Conservation (phyloP, 1,140 invertebrate species). For the Zeugodacus cucurbitae region DNA sequence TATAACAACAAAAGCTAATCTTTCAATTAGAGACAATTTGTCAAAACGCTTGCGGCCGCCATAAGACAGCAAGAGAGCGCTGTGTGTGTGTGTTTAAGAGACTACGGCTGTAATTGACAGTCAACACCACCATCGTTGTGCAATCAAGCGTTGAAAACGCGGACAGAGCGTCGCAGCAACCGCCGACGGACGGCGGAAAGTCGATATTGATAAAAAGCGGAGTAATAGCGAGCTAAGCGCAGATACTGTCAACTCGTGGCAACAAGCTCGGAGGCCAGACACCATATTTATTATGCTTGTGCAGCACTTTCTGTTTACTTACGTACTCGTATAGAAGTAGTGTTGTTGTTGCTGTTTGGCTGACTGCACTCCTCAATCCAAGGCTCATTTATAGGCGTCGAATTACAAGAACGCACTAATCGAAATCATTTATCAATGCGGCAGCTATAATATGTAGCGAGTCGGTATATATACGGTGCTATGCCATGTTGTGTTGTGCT, state of each 20-base stretch:
- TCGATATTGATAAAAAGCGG: constrained; percentile 31
- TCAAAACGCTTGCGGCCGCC: constrained; percentile 60
- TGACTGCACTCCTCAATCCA: constrained; percentile 58
- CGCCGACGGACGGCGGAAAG: neutral
- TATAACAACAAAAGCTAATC: constrained; percentile 60
- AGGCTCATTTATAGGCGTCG: constrained; percentile 66
- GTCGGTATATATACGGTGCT: neutral
- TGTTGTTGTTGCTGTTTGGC: neutral
- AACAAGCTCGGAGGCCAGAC: too few species aligned
- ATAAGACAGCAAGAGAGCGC: neutral
- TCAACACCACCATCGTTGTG: neutral
- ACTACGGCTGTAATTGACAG: neutral
- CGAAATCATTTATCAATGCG: constrained; percentile 66
- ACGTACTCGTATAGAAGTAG: too few species aligned
- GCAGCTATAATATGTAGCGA: constrained; percentile 39
- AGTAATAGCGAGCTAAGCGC: neutral
- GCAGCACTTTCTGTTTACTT: too few species aligned
- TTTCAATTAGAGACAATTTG: constrained; percentile 67
- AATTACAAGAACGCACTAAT: constrained; percentile 66
- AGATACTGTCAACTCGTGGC: neutral
- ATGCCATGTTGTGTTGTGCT: neutral
- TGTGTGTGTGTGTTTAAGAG: too few species aligned
- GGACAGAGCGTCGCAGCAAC: neutral
- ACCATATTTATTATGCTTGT: too few species aligned
- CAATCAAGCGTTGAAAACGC: neutral